Evolutionary conservation across 1,140 invertebrate species (phyloP), one percentile per base, ranked within the genome.

Genomic region (Trichonephila clavipes): DNA sequence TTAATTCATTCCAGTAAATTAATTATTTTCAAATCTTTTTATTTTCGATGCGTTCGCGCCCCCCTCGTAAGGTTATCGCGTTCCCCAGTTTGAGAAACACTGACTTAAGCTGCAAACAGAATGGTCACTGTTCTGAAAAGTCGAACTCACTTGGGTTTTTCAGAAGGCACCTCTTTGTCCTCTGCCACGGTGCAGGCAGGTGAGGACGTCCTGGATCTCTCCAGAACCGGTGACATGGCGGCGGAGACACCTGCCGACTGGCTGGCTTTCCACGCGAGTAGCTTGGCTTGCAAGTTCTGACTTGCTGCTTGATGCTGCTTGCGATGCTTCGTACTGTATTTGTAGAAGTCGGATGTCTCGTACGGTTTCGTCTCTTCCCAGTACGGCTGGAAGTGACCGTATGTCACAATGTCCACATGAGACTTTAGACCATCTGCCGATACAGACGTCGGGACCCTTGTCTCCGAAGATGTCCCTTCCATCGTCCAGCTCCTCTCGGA

Each of bases 311-410:
- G 81, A 40, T 88, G 81, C n/a, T 24, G 51, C n/a, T 77, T 85
- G 1, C 40, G 62, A 19, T 59, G 77, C 95, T 98, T 98, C 51
- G 98, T 98, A 85, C 98, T 99, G 95, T 99, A 99, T 96, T 99
- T 99, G 96, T 99, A 99, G 96, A 99, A 99, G 95, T 99, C 98
- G 0, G 98, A 97, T 97, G 99, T 98, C 96, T 99, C 98, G 96
- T 99, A 99, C 19, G 98, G 98, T 95, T 99, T 99, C 0, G 98
- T 98, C 61, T 98, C 98, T 96, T 99, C 98, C 95, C 98, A 97
- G 95, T 99, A 99, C 0, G 98, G 98, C 95, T 98, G 98, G 96
- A 98, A 98, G 94, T 98, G 98, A 40, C 98, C 98, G 61, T 94
- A 94, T 16, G 44, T 58, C 34, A 94, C 98, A 0, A 98, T 96